Evolutionary conservation across 2,113 vertebrate genomes (phyloP).

Genomic region (Ophthalmolycus amberensis): DNA sequence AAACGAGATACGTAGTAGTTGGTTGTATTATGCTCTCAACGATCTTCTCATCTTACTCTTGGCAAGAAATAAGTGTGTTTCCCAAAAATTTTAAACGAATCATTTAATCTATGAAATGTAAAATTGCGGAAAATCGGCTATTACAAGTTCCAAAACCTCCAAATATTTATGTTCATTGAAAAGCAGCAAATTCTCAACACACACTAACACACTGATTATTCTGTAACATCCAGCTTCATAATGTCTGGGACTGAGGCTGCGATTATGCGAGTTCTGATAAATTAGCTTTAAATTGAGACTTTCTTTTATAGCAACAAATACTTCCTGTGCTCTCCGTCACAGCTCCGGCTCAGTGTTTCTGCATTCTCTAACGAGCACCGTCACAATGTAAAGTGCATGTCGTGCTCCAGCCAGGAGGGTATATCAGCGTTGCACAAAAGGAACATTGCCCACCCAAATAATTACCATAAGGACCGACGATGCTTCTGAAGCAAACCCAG

Average conservation of each 20-base stretch:
- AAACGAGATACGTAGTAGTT: neutral
- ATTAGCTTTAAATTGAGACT: neutral
- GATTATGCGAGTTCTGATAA: neutral
- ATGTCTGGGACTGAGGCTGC: neutral
- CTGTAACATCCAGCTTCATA: neutral
- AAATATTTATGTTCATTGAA: neutral
- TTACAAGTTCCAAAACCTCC: neutral
- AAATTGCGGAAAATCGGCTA: neutral
- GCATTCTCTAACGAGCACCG: neutral
- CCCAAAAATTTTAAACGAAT: neutral
- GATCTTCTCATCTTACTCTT: neutral
- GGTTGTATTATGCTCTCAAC: too few species aligned
- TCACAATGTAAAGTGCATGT: neutral
- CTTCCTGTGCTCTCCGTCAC: neutral
- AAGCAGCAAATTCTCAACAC: neutral
- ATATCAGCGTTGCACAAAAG: constrained; percentile 26
- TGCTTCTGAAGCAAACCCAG: neutral
- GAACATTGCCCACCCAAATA: neutral
- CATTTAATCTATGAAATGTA: neutral
- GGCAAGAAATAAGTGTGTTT: neutral
- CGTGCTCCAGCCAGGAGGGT: constrained; percentile 47
- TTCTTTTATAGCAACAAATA: neutral
- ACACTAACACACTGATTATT: too few species aligned
- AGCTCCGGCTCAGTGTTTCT: neutral
- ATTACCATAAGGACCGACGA: neutral